Conservation (phyloP, 2,888 invertebrate genomes). For the Amblyjoppa fuscipennis region DNA sequence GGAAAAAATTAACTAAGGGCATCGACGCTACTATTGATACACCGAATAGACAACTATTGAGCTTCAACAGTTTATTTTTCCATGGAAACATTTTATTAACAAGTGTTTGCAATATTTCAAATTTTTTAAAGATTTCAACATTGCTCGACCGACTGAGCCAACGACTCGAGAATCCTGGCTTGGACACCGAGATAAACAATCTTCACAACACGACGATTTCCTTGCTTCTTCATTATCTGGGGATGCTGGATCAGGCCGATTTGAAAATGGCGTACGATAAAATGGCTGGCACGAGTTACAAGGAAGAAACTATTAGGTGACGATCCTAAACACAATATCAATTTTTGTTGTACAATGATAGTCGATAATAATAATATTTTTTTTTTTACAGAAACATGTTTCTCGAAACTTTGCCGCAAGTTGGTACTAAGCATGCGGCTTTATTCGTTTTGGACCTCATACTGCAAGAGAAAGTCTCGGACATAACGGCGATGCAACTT, state of each 20-base stretch:
- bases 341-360: constrained; percentile 4
- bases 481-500: constrained; percentile 89
- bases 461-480: constrained; percentile 88
- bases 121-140: constrained; percentile 75
- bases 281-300: constrained; percentile 89
- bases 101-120: not conserved
- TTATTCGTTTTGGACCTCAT: constrained; percentile 89
- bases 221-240: constrained; percentile 83
- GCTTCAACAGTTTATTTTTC: not conserved
- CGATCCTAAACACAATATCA: not conserved
- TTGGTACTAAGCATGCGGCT: constrained; percentile 89
- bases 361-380: constrained; percentile 13
- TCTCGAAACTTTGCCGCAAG: constrained; percentile 90
- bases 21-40: not conserved
- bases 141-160: constrained; percentile 82
- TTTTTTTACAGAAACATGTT: constrained; percentile 88
- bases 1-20: not conserved
- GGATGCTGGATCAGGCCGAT: constrained; percentile 82
- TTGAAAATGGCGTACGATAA: constrained; percentile 82
- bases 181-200: constrained; percentile 81
- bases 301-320: constrained; percentile 89
- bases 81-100: not conserved
- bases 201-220: constrained; percentile 85
- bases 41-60: not conserved
- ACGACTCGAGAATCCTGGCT: constrained; percentile 81